phyloP scores from a whole-genome alignment of 2,113 vertebrate genomes.

The Sardina pilchardus region DNA sequence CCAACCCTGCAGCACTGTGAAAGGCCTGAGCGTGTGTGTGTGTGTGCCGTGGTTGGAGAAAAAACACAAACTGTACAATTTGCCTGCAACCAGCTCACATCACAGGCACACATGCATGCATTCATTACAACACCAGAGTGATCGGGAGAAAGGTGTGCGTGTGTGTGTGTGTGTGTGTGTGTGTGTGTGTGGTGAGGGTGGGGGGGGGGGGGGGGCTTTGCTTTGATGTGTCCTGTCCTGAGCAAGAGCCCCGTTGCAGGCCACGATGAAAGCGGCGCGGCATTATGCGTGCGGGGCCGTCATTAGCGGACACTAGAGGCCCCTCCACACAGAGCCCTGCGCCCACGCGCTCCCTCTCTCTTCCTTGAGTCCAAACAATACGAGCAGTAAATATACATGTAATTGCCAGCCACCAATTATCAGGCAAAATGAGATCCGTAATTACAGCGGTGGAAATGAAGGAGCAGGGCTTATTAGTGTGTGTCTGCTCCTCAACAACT shows the following conservation, averaged over 20 bases:
- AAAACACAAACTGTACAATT: neutral
- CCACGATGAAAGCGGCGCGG: conserved; percentile 85
- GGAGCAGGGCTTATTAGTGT: conserved; percentile 91
- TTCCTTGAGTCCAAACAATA: conserved; percentile 46
- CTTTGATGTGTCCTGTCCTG: conserved; percentile 91
- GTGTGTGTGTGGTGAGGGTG: neutral
- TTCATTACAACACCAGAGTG: conserved; percentile 84
- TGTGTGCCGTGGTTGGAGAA: neutral
- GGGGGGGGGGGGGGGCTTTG: conserved; percentile 43
- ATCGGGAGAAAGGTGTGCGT: conserved; percentile 15
- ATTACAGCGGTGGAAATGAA: conserved; percentile 99
- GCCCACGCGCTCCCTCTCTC: conserved; percentile 6
- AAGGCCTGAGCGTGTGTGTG: conserved; percentile 66
- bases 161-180: neutral
- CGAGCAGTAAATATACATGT: conserved; percentile 99
- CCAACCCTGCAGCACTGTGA: conserved; percentile 84
- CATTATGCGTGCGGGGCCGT: conserved; percentile 76
- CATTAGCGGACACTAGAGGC: conserved; percentile 80
- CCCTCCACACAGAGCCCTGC: conserved; percentile 67
- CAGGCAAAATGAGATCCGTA: conserved; percentile 99
- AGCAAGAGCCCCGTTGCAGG: conserved; percentile 69
- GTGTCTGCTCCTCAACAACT: conserved; percentile 68
- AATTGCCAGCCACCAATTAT: conserved; percentile 99
- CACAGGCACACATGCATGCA: conserved; percentile 87
- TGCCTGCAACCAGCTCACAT: conserved; percentile 81